Evolutionary conservation across 2,888 invertebrate species (phyloP), one percentile per base, ranked within the genome.

Genomic region (Epiblema foenella): DNA sequence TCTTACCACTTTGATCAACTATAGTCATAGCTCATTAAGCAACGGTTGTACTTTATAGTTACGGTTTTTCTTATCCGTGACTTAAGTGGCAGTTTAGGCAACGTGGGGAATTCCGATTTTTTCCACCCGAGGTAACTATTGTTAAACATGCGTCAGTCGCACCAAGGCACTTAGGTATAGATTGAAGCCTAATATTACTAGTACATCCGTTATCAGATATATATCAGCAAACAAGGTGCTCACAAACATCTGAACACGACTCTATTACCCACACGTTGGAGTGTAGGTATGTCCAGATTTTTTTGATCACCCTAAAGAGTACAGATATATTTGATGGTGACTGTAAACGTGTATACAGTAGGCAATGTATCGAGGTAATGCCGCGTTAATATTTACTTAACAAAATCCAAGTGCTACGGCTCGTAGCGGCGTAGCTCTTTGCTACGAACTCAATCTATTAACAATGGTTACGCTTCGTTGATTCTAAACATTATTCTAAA

Each of bases 21-120:
- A 1, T 57, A n/a, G 67, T 42, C 60, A 68, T 42, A 60, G 42
- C 60, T 68, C 68, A 68, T 68, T 68, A 68, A 39, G 29, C 33
- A 12, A 18, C 18, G 49, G 39, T 2, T 8, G n/a, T 12, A 39
- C 17, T 42, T 68, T 60, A 60, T 51, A 59, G 42, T 42, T 42
- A n/a, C 42, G 29, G 52, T 54, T 68, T 54, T 39, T 42, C 7
- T 42, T 20, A 29, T 39, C 29, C 52, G 37, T 42, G 39, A 68
- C 68, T 59, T 67, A 59, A 51, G 46, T 39, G 18, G 42, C 17
- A 56, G 24, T 46, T 18, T 17, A 20, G 20, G 7, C 8, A 17
- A 29, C 15, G 59, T 52, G 68, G 59, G 52, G 37, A 68, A 68
- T 24, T 39, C 68, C 68, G 2, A 24, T 11, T 17, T 20, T 59